Conservation (phyloP, 1,140 invertebrate species). For the Dendrolimus punctatus region DNA sequence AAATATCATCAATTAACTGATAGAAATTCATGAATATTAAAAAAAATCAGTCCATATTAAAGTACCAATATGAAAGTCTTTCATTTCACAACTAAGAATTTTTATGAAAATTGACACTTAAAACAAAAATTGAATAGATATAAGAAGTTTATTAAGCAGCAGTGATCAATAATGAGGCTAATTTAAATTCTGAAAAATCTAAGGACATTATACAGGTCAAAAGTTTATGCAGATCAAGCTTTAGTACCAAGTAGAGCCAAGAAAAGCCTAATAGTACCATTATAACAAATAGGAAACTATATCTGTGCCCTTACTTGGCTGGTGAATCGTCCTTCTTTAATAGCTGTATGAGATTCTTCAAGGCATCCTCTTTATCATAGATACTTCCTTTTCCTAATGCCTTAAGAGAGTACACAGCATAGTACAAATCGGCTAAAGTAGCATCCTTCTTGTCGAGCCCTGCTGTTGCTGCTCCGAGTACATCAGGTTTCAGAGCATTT, state of each 20-base stretch:
- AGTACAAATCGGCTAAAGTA: conserved; percentile 51
- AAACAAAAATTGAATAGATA: too few relatives aligned
- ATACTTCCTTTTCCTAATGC: conserved; percentile 54
- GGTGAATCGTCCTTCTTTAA: conserved; percentile 86
- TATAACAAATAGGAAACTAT: not conserved
- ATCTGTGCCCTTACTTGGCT: conserved; percentile 72
- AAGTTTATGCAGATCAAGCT: too few relatives aligned
- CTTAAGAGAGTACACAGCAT: conserved; percentile 55
- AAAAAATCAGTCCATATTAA: not conserved
- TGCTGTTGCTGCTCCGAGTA: conserved; percentile 33
- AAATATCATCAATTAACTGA: too few relatives aligned
- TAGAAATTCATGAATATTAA: conserved; percentile 7
- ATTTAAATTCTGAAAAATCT: too few relatives aligned
- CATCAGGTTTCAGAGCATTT: conserved; percentile 49
- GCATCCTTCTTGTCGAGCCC: conserved; percentile 51
- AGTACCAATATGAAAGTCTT: too few relatives aligned
- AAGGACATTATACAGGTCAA: too few relatives aligned
- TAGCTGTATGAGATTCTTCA: conserved; percentile 77
- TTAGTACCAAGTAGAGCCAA: too few relatives aligned
- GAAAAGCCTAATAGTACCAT: too few relatives aligned
- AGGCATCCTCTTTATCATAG: conserved; percentile 71
- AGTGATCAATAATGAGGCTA: too few relatives aligned
- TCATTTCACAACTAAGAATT: too few relatives aligned
- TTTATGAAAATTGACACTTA: too few relatives aligned
- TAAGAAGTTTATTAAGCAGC: too few relatives aligned